Evolutionary conservation across 2,888 invertebrate species (phyloP), one percentile per base, ranked within the genome.

Genomic region (Tipula confusa): DNA sequence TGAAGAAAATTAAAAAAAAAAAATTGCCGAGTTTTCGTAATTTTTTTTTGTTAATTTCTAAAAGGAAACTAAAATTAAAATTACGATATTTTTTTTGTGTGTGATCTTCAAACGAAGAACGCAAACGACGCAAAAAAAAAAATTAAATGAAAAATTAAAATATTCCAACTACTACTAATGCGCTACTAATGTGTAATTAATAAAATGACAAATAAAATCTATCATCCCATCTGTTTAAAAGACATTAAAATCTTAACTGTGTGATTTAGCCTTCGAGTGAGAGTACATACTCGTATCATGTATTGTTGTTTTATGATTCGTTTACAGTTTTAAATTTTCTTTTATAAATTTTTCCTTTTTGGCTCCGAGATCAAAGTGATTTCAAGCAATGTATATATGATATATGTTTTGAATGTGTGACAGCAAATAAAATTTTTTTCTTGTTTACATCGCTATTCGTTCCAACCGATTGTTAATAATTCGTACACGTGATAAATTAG

Each of bases 191-290:
- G 64, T 64, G 64, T 64, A 64, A 64, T 64, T 64, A 64, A 64
- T 64, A 64, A 64, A 64, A 64, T 64, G 64, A 64, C 64, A 64
- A 64, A 64, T 64, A 64, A 64, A 64, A 64, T 64, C 64, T 64
- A 64, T 64, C 64, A 64, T 24, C 64, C 64, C 64, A 64, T 64
- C 64, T 64, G 64, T 64, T 64, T 64, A 64, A 64, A 64, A 64
- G 24, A 64, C 64, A 64, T 64, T 64, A 64, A 64, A 64, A 64
- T 11, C 64, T 64, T 24, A 24, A 24, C 64, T 64, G 15, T 15
- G 64, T 64, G 48, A 18, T 38, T 64, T 24, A 64, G 24, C 9
- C 9, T 24, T 24, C n/a, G n/a, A n/a, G n/a, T n/a, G n/a, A n/a
- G n/a, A n/a, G 24, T 18, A 48, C 6, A 38, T 38, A 38, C 38